These are phyloP conservation scores for Hippoglossus stenolepis DNA, from an alignment of 2,113 vertebrate genomes.

Conservation along the genomic window DNA sequence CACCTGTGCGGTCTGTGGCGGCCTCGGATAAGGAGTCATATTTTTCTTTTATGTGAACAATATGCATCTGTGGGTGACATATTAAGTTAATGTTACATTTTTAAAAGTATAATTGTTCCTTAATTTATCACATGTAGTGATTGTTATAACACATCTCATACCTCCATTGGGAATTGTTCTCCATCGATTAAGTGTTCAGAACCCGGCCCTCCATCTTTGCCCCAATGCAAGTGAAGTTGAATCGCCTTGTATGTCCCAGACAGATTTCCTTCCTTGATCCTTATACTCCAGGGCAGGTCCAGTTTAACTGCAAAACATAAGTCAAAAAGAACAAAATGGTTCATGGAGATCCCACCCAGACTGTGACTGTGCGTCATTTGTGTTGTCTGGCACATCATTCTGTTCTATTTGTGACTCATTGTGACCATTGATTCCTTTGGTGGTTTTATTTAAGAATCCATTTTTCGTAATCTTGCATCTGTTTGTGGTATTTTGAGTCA, in stretches of 20 bases:
- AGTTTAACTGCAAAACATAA: constrained; percentile 77
- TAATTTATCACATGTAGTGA: background rate
- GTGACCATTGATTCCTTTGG: no score
- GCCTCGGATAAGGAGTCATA: constrained; percentile 32
- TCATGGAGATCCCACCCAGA: background rate
- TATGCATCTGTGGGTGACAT: constrained; percentile 82
- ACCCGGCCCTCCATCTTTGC: constrained; percentile 14
- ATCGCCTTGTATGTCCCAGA: constrained; percentile 71
- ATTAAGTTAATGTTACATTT: background rate
- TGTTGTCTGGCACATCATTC: background rate
- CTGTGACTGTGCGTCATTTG: background rate
- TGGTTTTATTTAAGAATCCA: no score
- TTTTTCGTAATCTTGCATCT: no score
- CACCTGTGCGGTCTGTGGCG: constrained; percentile 37
- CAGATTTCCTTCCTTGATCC: constrained; percentile 80
- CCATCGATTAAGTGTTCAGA: constrained; percentile 90
- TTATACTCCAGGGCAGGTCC: constrained; percentile 13
- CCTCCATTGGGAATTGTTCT: constrained; percentile 88
- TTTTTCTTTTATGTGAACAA: constrained; percentile 86
- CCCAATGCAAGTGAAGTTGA: constrained; percentile 91
- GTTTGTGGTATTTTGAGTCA: no score
- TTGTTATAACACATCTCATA: constrained; percentile 45
- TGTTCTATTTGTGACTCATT: background rate
- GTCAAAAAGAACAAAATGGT: background rate
- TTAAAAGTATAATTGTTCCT: background rate